Base-by-base conservation (phyloP, 2,797 vertebrate genomes). In the Sebastes vulpes region DNA sequence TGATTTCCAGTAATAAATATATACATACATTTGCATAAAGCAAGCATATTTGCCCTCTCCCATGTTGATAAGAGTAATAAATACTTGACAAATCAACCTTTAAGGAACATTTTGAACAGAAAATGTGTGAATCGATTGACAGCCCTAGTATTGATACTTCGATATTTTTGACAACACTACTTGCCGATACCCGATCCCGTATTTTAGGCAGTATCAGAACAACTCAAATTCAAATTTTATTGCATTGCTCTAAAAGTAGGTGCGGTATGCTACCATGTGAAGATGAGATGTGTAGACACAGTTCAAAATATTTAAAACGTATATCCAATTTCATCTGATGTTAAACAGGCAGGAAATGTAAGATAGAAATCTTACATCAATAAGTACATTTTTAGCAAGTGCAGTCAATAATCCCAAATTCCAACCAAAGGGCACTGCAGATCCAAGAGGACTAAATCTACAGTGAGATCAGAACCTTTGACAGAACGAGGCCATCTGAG, bases 401-500 rank as follows among this genome's bases (percentile, higher is more conserved):
- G 48, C 61, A 71, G 23, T 67, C 56, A 79, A 75, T 57, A 56
- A 83, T 61, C 76, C 78, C 21, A 76, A 77, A 84, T 78, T 84
- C 69, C 75, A 83, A 66, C 35, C 31, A 52, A 60, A 82, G 57
- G 31, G 32, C 46, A 70, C 38, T 9, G 21, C 53, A 67, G 57
- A 64, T 65, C 16, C 54, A 79, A 64, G 18, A 64, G 18, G 29
- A 8, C 29, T 69, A 79, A 69, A 81, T 83, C 71, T 84, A 73
- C 57, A 65, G 57, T 23, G 54, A 83, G 83, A 79, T 38, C 60
- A 77, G 9, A 31, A 46, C 4, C 75, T 31, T 59, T 77, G 69
- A 83, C 71, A 69, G 72, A 74, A 14, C 70, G 48, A 74, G 65
- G 73, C 79, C 75, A 81, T 79, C 65, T 86, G 60, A 81, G 73